Percentiles rank a stretch among this genome's conserved stretches.
Evolutionary conservation across 2,797 vertebrate genomes (phyloP).

Genomic region (Tauraco hartlaubi): DNA sequence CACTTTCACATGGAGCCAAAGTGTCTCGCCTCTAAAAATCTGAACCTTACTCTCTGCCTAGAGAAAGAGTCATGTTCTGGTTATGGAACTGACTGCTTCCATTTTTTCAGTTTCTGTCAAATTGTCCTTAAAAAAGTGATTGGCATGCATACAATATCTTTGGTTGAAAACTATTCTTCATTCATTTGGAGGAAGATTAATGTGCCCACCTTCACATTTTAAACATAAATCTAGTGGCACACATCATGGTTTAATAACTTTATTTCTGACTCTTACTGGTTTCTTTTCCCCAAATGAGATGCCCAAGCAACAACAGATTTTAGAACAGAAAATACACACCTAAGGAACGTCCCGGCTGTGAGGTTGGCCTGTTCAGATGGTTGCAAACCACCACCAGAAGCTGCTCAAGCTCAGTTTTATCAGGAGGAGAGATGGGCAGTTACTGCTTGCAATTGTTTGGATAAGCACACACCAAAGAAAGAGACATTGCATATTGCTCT

Average conservation of each 20-base stretch:
- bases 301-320: neutral
- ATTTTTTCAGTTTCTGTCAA: neutral
- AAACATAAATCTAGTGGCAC: neutral
- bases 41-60: neutral
- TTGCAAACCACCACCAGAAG: neutral
- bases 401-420: neutral
- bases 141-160: neutral
- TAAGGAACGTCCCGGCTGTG: accelerated
- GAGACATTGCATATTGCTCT: accelerated
- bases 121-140: neutral
- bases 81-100: neutral
- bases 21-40: neutral
- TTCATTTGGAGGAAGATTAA: neutral
- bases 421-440: neutral
- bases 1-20: neutral
- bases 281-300: neutral
- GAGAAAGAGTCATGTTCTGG: neutral
- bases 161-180: neutral
- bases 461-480: neutral
- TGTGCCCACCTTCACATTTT: neutral
- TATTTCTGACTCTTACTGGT: neutral
- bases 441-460: neutral
- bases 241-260: neutral
- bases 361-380: neutral
- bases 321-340: neutral